Conservation (phyloP, 2,888 invertebrate genomes). For the Palloptera scutellata region DNA sequence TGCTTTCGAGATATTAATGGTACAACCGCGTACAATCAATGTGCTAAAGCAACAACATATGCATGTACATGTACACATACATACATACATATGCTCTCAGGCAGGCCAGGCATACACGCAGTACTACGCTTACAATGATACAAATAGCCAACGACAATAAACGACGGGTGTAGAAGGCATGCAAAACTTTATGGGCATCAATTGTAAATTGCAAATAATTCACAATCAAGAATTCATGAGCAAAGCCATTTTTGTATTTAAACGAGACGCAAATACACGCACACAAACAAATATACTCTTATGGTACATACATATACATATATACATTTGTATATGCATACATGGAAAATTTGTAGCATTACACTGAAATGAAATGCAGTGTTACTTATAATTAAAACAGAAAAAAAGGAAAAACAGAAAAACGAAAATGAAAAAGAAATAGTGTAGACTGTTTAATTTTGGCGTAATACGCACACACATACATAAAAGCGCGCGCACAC, state of each 20-base stretch:
- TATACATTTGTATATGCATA: not conserved
- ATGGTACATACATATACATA: not conserved
- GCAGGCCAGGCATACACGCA: no score
- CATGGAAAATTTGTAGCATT: not conserved
- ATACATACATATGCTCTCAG: slow-evolving; percentile 6
- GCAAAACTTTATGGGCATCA: no score
- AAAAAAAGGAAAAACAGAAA: no score
- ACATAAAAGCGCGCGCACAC: no score
- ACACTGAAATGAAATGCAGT: no score
- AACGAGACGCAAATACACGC: slow-evolving; percentile 3
- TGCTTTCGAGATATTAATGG: not conserved
- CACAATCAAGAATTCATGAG: slow-evolving; percentile 32
- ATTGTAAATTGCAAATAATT: slow-evolving; percentile 25
- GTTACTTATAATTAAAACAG: no score
- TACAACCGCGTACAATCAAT: not conserved
- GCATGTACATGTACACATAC: slow-evolving; percentile 10
- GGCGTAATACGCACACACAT: no score
- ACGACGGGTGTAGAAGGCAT: no score
- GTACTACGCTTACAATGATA: not conserved
- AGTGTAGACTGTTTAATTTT: no score
- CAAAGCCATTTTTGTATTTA: slow-evolving; percentile 22
- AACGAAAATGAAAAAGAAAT: no score
- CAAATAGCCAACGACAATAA: not conserved
- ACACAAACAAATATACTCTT: not conserved
- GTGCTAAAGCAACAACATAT: not conserved